phyloP scores from a whole-genome alignment of 2,797 vertebrate species.

The Sparidentex hasta region DNA sequence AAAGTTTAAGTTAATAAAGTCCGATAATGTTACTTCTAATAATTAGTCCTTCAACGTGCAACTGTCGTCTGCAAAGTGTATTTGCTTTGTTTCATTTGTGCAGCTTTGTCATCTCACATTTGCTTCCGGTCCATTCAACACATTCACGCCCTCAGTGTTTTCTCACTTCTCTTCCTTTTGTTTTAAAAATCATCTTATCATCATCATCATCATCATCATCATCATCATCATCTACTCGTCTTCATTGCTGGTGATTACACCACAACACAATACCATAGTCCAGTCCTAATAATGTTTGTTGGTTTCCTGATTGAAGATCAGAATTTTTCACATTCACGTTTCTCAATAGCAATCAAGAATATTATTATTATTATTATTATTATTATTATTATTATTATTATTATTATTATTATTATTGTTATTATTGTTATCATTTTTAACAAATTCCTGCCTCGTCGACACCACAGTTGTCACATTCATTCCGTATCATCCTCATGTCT shows the following conservation, averaged over 20 bases:
- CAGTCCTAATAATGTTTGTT: background rate
- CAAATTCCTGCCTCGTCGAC: too few relatives aligned
- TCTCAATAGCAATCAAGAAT: conserved; percentile 9
- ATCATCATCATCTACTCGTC: background rate
- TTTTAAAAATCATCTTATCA: background rate
- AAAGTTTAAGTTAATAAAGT: background rate
- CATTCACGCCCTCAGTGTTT: background rate
- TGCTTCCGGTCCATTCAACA: background rate
- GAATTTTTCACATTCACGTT: background rate
- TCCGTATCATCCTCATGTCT: too few relatives aligned
- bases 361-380: too few relatives aligned
- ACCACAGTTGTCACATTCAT: too few relatives aligned
- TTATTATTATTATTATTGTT: too few relatives aligned
- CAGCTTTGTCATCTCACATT: background rate
- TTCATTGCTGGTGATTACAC: conserved; percentile 9
- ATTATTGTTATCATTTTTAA: too few relatives aligned
- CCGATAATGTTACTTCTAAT: background rate
- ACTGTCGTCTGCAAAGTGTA: background rate
- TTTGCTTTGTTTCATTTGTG: background rate
- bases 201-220: background rate
- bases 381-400: too few relatives aligned
- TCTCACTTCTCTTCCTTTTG: background rate
- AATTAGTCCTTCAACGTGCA: background rate
- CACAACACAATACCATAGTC: background rate
- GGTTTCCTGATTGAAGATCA: background rate